These are phyloP conservation scores for Bothrops jararaca DNA, from an alignment of 2,113 vertebrate species.

Conservation along the genomic window DNA sequence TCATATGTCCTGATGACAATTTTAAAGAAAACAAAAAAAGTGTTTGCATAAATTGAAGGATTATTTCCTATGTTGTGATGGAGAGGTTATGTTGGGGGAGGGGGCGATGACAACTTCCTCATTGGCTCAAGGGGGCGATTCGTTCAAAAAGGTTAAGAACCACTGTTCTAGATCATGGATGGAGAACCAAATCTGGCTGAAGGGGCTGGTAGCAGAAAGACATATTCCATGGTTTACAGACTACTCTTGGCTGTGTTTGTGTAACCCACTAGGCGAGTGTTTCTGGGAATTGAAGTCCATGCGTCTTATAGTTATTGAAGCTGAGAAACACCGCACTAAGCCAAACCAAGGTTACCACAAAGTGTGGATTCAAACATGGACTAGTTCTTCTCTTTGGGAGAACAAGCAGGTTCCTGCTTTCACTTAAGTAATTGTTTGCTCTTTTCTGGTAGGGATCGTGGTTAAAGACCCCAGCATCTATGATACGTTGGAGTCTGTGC, in stretches of 20 bases:
- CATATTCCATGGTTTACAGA: background rate
- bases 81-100: too few relatives aligned
- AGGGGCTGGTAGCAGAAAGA: background rate
- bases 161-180: background rate
- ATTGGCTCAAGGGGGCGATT: too few relatives aligned
- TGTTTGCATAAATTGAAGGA: too few relatives aligned
- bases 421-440: background rate
- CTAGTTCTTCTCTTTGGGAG: background rate
- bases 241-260: background rate
- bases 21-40: too few relatives aligned
- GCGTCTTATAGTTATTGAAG: background rate
- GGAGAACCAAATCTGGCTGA: background rate
- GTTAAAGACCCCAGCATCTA: conserved; percentile 89
- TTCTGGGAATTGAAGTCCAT: background rate
- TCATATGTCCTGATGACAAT: too few relatives aligned
- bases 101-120: too few relatives aligned
- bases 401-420: background rate
- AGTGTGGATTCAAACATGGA: background rate
- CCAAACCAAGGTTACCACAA: background rate
- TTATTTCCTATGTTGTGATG: too few relatives aligned
- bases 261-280: background rate
- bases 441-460: conserved; percentile 77
- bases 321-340: background rate
- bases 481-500: conserved; percentile 88
- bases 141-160: too few relatives aligned